These are phyloP conservation scores for Zootoca vivipara DNA, from an alignment of 2,113 vertebrate species.

Conservation along the genomic window DNA sequence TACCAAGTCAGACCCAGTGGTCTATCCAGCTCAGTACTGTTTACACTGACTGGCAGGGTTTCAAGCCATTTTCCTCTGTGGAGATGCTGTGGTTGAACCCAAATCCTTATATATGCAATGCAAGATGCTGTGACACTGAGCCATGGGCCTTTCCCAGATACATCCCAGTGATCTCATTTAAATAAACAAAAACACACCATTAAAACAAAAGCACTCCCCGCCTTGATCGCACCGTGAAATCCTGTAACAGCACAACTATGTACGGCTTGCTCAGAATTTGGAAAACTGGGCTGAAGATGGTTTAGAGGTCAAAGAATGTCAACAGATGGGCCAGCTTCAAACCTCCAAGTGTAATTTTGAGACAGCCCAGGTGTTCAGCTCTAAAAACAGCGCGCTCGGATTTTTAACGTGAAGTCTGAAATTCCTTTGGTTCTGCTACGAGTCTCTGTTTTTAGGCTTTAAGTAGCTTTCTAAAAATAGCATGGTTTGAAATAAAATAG, in stretches of 20 bases:
- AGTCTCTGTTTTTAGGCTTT: not conserved
- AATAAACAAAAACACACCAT: no score
- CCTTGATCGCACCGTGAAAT: not conserved
- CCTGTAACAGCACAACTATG: not conserved
- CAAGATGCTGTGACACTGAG: no score
- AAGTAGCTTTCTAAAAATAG: constrained; percentile 9
- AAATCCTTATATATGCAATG: no score
- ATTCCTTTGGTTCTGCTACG: not conserved
- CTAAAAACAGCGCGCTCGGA: not conserved
- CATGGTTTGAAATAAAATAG: not conserved
- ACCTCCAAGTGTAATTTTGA: not conserved
- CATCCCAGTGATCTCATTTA: no score
- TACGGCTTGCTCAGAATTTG: not conserved
- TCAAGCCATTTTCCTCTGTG: no score
- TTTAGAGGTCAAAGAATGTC: not conserved
- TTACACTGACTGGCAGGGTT: no score
- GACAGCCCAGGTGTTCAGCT: not conserved
- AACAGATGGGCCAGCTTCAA: not conserved
- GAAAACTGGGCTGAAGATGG: no score
- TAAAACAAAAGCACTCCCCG: no score
- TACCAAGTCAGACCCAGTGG: no score
- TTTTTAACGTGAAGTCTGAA: not conserved
- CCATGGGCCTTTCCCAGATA: no score
- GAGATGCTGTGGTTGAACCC: no score
- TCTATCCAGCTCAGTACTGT: no score